A percentile compares a stretch with the other conserved stretches of the same genome.
These are phyloP conservation scores for Pelochelys cantorii DNA, from an alignment of 2,797 vertebrate species.

Conservation along the genomic window DNA sequence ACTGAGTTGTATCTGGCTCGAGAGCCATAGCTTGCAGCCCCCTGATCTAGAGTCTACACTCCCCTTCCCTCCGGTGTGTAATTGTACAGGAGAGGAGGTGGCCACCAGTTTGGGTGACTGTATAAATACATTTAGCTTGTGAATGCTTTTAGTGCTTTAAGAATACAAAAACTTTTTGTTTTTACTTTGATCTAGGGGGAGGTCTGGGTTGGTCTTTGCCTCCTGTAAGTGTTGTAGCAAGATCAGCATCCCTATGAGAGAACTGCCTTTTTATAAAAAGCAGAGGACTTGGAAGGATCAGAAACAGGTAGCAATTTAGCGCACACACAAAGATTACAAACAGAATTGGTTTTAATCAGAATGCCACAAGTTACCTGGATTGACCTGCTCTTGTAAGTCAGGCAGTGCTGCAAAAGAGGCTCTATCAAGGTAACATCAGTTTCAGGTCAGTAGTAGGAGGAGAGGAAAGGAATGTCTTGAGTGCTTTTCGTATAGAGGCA, in stretches of 20 bases:
- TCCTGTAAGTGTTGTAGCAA: not conserved
- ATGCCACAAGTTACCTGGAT: not conserved
- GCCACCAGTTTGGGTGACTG: not conserved
- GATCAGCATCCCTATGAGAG: not conserved
- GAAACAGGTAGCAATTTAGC: constrained; percentile 31
- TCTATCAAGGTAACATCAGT: not conserved
- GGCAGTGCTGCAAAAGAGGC: not conserved
- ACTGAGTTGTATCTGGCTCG: too few species aligned
- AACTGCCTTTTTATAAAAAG: not conserved
- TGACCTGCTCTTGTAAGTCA: not conserved
- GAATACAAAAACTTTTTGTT: not conserved
- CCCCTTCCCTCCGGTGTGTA: not conserved
- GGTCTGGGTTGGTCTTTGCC: not conserved
- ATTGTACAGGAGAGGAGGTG: not conserved
- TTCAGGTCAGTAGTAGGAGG: not conserved
- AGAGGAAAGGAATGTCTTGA: not conserved
- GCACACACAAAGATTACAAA: not conserved
- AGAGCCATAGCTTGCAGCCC: too few species aligned
- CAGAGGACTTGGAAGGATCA: not conserved
- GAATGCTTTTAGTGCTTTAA: not conserved
- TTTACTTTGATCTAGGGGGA: not conserved
- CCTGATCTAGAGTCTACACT: too few species aligned
- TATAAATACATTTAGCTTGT: not conserved
- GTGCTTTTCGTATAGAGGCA: not conserved
- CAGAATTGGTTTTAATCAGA: not conserved